Base-by-base conservation (phyloP, 2,888 invertebrate genomes). In the Onchidella celtica region DNA sequence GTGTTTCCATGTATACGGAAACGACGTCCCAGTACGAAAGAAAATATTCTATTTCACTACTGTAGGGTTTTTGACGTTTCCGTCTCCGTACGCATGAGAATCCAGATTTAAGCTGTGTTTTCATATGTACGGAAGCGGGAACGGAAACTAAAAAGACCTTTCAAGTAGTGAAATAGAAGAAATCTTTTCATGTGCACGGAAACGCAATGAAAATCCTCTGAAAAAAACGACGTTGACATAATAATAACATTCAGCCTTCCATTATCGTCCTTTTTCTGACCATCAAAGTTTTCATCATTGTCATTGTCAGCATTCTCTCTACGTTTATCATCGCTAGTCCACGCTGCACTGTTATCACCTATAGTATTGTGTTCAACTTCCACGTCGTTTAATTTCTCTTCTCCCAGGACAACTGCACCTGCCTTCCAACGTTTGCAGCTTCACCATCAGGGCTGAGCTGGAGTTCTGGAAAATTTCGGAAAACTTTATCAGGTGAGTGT, bases 401-500 rank as follows among this genome's bases (percentile, higher is more conserved):
- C 36, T 17, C 29, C 36, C 81, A n/a, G 87, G 85, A 36, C 84
- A 87, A n/a, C 84, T 90, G 0, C 90, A 90, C 69, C 69, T 90
- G 21, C 89, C 90, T 4, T 86, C 87, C 32, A 86, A 88, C 68
- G 85, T 86, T 61, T 90, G 90, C 75, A 88, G 90, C 6, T 85
- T 88, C 0, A 81, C 87, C n/a, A 85, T 89, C 11, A 79, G 84
- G n/a, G 68, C 87, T 21, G 90, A 90, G 70, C 82, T 90, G 34
- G 85, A 86, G 68, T 89, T 83, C 78, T 90, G 90, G 90, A 85
- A 87, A 75, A 87, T 90, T 21, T 75, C 85, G 14, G 87, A 88
- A 36, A 79, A 81, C 3, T 85, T 86, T 70, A 87, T 90, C 32
- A 82, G 88, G 11, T 69, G 3, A 38, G 69, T 24, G 24, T 63